Conservation (phyloP, 1,140 invertebrate species). For the Prorops nasuta region DNA sequence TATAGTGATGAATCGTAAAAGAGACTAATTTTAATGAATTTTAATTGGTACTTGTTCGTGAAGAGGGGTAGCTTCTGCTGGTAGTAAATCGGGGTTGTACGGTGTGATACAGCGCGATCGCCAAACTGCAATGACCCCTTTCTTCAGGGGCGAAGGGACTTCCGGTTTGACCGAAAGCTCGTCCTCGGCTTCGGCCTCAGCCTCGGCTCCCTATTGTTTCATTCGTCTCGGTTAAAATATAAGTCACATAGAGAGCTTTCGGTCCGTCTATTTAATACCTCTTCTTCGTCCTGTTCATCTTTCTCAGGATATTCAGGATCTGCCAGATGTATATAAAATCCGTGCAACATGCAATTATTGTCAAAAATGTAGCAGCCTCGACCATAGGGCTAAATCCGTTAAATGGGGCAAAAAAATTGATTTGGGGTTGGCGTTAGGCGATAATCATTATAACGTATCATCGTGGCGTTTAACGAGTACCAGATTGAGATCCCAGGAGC, state of each 20-base stretch:
- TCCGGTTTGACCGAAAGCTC: not conserved
- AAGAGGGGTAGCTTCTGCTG: conserved; percentile 64
- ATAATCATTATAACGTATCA: no score
- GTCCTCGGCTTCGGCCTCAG: not conserved
- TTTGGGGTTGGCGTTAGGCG: no score
- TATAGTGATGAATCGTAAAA: no score
- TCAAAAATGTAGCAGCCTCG: conserved; percentile 69
- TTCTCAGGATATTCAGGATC: conserved; percentile 52
- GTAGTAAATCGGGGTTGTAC: conserved; percentile 65
- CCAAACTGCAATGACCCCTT: conserved; percentile 58
- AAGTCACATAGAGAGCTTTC: no score
- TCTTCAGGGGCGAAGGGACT: conserved; percentile 11
- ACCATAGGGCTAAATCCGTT: conserved; percentile 60
- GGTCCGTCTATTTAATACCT: no score
- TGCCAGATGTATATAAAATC: conserved; percentile 61
- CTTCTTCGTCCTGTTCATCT: conserved; percentile 48
- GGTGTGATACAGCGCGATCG: conserved; percentile 63
- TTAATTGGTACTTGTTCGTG: conserved; percentile 43
- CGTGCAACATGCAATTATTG: conserved; percentile 65
- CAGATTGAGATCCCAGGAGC: conserved; percentile 63
- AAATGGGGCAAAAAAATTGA: not conserved
- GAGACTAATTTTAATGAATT: no score
- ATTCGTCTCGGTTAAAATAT: no score
- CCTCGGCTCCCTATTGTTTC: no score
- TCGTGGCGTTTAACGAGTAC: conserved; percentile 24